A percentile compares a stretch with the other conserved stretches of the same genome.
Conservation (phyloP, 2,113 vertebrate genomes). For the Buteo buteo region DNA sequence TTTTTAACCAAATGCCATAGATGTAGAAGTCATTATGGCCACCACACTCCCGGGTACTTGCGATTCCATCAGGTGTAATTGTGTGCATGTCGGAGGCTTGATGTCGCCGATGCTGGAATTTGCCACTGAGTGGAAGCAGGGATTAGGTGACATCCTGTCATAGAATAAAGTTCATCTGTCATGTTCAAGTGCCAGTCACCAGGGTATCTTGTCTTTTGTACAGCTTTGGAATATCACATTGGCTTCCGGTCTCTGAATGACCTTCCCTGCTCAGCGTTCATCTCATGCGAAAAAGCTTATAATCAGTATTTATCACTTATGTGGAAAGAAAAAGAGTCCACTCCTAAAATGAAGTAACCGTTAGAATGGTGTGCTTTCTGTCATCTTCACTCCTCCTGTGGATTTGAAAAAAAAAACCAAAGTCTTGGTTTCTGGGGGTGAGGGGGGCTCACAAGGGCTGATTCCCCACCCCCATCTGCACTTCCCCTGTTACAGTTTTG, state of each 20-base stretch:
- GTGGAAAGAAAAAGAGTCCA: background rate
- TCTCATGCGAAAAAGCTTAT: background rate
- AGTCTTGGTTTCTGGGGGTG: background rate
- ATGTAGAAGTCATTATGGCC: background rate
- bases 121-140: background rate
- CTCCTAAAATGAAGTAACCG: background rate
- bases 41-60: background rate
- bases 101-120: background rate
- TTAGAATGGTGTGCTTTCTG: background rate
- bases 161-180: background rate
- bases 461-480: background rate
- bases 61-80: background rate
- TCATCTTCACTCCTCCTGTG: background rate
- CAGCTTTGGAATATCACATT: background rate
- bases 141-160: background rate
- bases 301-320: background rate
- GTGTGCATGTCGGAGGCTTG: background rate
- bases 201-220: background rate
- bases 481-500: background rate
- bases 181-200: background rate
- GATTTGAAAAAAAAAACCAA: background rate
- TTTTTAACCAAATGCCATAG: background rate
- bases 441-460: background rate
- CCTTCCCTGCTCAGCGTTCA: background rate
- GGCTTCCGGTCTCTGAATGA: background rate